Evolutionary conservation across 2,113 vertebrate genomes (phyloP), one percentile per base, ranked within the genome.

Genomic region (Mustelus asterias): DNA sequence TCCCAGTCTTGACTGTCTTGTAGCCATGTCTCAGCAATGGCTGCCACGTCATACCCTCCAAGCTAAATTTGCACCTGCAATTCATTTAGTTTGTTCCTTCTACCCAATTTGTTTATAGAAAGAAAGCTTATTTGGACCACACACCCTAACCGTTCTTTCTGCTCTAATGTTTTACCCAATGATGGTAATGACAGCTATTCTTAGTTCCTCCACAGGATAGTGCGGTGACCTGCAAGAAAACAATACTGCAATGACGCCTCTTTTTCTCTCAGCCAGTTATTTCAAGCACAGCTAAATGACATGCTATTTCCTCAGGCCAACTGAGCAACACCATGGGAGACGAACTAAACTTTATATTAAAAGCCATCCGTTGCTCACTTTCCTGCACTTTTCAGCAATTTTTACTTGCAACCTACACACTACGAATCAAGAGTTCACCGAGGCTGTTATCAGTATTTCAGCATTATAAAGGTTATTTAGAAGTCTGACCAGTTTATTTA

Each of bases 261-360:
- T 83, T 83, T 20, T 41, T 83, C 80, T 83, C 37, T 44, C 80
- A 83, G 80, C 80, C 37, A 44, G 80, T 83, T 83, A 22, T 41
- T 41, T 83, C 80, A 83, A 83, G 80, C 80, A 83, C 80, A 83
- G 80, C 37, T 41, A 83, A 83, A 83, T 83, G 80, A 44, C 80
- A 83, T 83, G 80, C 80, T 83, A 41, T 83, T 83, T 83, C 80
- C 80, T 83, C 37, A 83, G 37, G 16, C 37, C 44, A 83, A 83
- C 80, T 83, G 80, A 18, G 80, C 37, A 41, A 83, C 37, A 83
- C 37, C 37, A 83, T 41, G 37, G 37, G 76, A 41, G 37, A 83
- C 29, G 22, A 83, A 20, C 37, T 83, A 29, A 76, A 89, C 48
- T 58, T 13, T 58, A 89, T 89, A 48, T 89, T 89, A 89, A 89